These are phyloP conservation scores for Sorex maritimensis DNA, from an alignment of 2,797 vertebrate species.

Conservation along the genomic window DNA sequence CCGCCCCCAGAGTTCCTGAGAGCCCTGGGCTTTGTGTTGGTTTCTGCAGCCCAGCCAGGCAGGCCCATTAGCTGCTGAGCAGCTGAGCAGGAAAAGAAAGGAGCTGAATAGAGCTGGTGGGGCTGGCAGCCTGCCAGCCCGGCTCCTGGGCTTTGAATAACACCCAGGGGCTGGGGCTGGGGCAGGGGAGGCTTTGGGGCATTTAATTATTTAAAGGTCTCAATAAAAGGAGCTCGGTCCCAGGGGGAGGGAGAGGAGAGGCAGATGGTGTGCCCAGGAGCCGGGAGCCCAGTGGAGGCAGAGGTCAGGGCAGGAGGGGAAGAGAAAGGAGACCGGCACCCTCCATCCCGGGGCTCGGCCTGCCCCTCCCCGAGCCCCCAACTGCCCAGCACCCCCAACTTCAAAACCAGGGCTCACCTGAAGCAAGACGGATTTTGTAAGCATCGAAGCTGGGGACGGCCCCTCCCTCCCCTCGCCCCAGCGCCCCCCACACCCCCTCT, in stretches of 20 bases:
- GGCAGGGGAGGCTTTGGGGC: constrained; percentile 70
- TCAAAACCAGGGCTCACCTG: neutral
- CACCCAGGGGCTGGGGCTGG: constrained; percentile 61
- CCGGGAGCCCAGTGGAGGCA: neutral
- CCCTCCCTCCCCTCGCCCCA: too few relatives aligned
- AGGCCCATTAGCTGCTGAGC: constrained; percentile 64
- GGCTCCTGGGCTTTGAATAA: constrained; percentile 77
- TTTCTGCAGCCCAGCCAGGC: constrained; percentile 25
- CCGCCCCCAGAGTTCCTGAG: neutral
- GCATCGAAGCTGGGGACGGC: neutral
- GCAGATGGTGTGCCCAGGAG: constrained; percentile 81
- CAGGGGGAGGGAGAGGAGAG: constrained; percentile 33
- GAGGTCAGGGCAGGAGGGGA: neutral
- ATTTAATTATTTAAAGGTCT: constrained; percentile 87
- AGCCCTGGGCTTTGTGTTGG: constrained; percentile 39
- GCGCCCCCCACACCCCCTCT: too few relatives aligned
- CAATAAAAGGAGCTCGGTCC: constrained; percentile 77
- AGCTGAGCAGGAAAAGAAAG: constrained; percentile 71
- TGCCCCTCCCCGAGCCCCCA: neutral
- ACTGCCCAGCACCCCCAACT: neutral
- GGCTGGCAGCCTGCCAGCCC: constrained; percentile 77
- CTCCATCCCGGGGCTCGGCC: neutral
- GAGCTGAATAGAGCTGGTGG: constrained; percentile 59
- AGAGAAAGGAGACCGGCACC: neutral
- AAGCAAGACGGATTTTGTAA: neutral